These are phyloP conservation scores for Ciconia boyciana DNA, from an alignment of 2,113 vertebrate species.

Conservation along the genomic window DNA sequence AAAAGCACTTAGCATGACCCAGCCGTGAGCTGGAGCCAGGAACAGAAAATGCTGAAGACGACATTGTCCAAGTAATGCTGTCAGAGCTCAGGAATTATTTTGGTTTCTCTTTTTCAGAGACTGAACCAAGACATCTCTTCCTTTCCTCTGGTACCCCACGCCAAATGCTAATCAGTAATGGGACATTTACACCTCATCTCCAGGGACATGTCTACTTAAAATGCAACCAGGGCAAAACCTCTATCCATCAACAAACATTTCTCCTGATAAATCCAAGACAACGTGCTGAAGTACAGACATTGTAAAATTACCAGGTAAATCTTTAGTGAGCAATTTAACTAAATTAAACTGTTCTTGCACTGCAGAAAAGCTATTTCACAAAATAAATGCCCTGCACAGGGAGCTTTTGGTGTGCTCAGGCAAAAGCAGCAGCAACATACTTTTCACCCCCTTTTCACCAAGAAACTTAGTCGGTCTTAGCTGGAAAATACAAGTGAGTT, in stretches of 20 bases:
- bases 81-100: background rate
- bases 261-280: background rate
- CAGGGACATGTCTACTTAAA: constrained; percentile 33
- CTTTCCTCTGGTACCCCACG: background rate
- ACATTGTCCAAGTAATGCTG: background rate
- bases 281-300: background rate
- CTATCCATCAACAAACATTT: background rate
- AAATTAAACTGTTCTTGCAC: background rate
- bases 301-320: background rate
- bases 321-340: background rate
- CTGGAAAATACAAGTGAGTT: background rate
- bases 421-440: background rate
- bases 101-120: background rate
- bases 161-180: background rate
- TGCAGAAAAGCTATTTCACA: background rate
- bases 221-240: constrained; percentile 41
- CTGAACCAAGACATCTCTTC: background rate
- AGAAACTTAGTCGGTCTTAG: background rate
- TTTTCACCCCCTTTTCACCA: background rate
- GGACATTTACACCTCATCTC: constrained; percentile 7
- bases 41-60: background rate
- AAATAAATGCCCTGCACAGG: background rate
- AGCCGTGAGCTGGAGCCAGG: background rate
- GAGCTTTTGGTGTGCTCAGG: background rate
- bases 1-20: background rate